Base-by-base conservation (phyloP, 1,140 invertebrate species). In the Zaprionus ornatus region DNA sequence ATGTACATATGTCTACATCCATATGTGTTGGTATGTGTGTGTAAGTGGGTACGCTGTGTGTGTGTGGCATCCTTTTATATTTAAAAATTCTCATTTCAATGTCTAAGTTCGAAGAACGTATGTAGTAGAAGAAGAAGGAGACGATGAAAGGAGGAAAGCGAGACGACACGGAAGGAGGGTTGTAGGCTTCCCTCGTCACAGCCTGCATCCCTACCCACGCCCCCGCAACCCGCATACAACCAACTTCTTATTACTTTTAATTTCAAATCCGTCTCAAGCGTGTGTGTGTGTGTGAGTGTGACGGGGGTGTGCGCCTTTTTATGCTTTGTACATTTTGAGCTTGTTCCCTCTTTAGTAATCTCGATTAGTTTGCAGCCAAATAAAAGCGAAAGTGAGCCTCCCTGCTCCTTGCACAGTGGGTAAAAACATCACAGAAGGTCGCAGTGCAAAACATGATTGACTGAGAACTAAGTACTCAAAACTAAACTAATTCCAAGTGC, bases 231-330 rank as follows among this genome's bases (percentile, higher is more conserved):
- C 65, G 48, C 32, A 61, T 48, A 70, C 35, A 80, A 87, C 85
- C 83, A 80, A 91, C 90, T 91, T 91, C 87, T 90, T 91, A 91
- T 91, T 91, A 91, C 82, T 87, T 91, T 91, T 91, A 91, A 90
- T 91, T 86, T 82, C 79, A 65, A 76, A 73, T 74, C 45, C 65
- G 61, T 48, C 62, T 66, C 35, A 17, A 54, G 42, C 25, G 21
- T 40, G 21, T 52, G 52, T 60, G 55, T 52, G 52, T 21, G 17
- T 27, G 29, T 61, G 19, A 48, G 57, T 54, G 19, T 65, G 68
- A 37, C 9, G 21, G 6, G 21, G 3, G 40, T 35, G 42, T 40
- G 66, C 81, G 77, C 57, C 56, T 73, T 78, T 84, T 72, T 59
- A 50, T 55, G 79, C 55, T 35, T 50, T 85, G 80, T 71, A 50